Percentiles rank a stretch among this genome's conserved stretches.
These are phyloP conservation scores for Allacma fusca DNA, from an alignment of 2,888 invertebrate genomes.

Conservation along the genomic window DNA sequence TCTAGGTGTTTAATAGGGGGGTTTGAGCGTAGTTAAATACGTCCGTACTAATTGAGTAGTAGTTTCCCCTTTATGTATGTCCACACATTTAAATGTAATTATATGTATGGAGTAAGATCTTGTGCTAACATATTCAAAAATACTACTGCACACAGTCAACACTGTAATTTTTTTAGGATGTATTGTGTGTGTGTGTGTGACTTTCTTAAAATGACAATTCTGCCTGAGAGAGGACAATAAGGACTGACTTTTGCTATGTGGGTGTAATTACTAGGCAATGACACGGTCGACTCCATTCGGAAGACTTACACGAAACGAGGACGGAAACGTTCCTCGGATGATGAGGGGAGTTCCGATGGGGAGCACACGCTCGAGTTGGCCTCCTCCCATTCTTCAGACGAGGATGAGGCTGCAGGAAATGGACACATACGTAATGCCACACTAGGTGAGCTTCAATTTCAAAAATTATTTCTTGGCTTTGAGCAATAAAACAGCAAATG, in stretches of 20 bases:
- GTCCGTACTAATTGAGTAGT: too few relatives aligned
- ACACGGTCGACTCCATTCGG: constrained; percentile 52
- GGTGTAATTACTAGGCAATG: constrained; percentile 29
- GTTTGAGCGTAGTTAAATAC: too few relatives aligned
- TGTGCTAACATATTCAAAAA: too few relatives aligned
- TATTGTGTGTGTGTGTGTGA: too few relatives aligned
- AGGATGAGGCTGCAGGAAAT: constrained; percentile 65
- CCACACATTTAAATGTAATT: too few relatives aligned
- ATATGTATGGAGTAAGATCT: too few relatives aligned
- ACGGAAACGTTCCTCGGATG: constrained; percentile 54
- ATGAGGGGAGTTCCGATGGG: constrained; percentile 58
- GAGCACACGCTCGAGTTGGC: constrained; percentile 88
- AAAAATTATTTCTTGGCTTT: too few relatives aligned
- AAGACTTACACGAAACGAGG: constrained; percentile 54
- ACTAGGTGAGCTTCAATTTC: constrained; percentile 51
- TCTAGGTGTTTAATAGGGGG: too few relatives aligned
- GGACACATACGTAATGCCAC: constrained; percentile 52
- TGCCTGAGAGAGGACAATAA: neutral
- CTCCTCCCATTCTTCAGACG: constrained; percentile 93
- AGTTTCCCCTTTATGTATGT: too few relatives aligned
- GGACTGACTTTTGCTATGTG: neutral
- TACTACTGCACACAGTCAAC: too few relatives aligned
- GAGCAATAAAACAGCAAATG: too few relatives aligned
- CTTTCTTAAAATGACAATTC: constrained; percentile 4
- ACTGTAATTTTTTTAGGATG: too few relatives aligned